Conservation (phyloP, 2,888 invertebrate species). For the Alloplasta piceator region DNA sequence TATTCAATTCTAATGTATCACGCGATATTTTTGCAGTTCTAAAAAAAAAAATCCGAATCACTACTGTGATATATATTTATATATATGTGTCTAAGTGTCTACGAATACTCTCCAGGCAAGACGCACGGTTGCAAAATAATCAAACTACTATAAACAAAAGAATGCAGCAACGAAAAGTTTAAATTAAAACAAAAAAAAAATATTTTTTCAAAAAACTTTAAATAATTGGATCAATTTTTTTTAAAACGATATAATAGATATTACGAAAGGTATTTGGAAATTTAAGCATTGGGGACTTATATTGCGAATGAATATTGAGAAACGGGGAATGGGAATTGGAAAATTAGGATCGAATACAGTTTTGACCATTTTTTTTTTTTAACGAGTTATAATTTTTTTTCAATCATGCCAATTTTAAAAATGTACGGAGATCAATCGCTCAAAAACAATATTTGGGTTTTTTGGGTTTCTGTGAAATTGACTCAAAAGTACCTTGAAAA, state of each 20-base stretch:
- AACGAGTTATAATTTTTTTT: neutral
- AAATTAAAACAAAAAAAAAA: slow-evolving; percentile 16
- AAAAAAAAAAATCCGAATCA: slow-evolving; percentile 48
- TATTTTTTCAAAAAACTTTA: neutral
- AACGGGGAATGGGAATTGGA: slow-evolving; percentile 16
- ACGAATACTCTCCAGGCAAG: slow-evolving; percentile 61
- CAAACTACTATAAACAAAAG: slow-evolving; percentile 63
- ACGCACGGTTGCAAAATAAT: slow-evolving; percentile 65
- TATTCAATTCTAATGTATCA: slow-evolving; percentile 68
- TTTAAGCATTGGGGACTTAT: slow-evolving; percentile 12
- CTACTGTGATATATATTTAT: too few relatives aligned
- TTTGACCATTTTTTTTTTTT: slow-evolving; percentile 14
- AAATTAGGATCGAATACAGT: neutral
- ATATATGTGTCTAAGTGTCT: slow-evolving; percentile 56
- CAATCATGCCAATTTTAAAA: neutral
- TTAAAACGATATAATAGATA: slow-evolving; percentile 12
- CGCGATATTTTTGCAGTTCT: too few relatives aligned
- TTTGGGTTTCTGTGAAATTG: too few relatives aligned
- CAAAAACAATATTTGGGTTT: too few relatives aligned
- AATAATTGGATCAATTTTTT: slow-evolving; percentile 20
- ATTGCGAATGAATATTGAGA: slow-evolving; percentile 26
- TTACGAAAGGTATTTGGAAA: slow-evolving; percentile 29
- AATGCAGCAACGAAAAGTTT: slow-evolving; percentile 51
- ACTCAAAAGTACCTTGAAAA: too few relatives aligned
- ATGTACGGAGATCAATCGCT: neutral